Evolutionary conservation across 92 coral and sea anemone genomes (phyloP).

Genomic region (Micromussa lordhowensis): DNA sequence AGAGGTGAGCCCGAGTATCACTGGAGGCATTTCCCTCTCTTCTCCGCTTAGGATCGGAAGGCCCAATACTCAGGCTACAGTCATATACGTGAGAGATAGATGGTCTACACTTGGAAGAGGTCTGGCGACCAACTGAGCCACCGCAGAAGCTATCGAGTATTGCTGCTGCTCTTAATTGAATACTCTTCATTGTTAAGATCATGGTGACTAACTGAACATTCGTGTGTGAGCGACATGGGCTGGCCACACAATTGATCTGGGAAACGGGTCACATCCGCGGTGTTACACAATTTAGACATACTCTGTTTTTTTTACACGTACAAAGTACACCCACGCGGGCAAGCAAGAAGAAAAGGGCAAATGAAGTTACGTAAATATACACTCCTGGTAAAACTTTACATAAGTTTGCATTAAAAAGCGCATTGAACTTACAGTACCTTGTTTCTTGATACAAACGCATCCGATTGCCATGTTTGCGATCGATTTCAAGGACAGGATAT

Average conservation of each 20-base stretch:
- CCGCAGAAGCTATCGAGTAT: too few relatives aligned
- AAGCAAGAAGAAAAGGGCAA: neutral
- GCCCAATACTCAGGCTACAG: too few relatives aligned
- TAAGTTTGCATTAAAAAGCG: neutral
- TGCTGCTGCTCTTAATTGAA: neutral
- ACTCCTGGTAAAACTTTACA: neutral
- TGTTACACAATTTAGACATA: neutral
- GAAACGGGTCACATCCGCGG: constrained; percentile 24
- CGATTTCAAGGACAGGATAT: constrained; percentile 7
- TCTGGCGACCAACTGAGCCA: neutral
- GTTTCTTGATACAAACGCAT: neutral
- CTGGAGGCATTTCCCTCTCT: too few relatives aligned
- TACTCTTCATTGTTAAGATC: neutral
- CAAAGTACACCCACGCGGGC: neutral
- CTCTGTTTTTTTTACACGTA: neutral
- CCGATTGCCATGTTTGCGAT: neutral
- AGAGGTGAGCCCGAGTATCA: too few relatives aligned
- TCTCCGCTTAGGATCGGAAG: too few relatives aligned
- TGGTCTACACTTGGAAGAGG: neutral
- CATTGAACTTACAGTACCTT: neutral
- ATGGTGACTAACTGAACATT: neutral
- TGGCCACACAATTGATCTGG: constrained; percentile 4
- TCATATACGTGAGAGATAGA: too few relatives aligned
- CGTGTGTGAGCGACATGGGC: neutral
- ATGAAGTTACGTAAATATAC: neutral